Evolutionary conservation across 2,113 vertebrate genomes (phyloP).

Genomic region (Microcebus jonahi): DNA sequence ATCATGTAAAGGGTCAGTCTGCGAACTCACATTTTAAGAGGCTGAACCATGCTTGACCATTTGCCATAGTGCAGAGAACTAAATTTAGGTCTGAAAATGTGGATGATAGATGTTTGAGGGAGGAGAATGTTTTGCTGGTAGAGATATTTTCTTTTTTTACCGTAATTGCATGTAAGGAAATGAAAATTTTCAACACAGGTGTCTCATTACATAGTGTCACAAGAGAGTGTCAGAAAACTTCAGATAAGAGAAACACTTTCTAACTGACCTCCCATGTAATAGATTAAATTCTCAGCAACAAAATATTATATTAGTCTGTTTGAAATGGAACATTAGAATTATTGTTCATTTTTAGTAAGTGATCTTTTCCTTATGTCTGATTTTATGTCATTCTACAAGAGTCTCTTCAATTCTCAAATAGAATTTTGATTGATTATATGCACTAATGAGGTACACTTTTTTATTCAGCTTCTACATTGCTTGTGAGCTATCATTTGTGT

Average conservation of each 20-base stretch:
- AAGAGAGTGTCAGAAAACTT: not conserved
- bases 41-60: not conserved
- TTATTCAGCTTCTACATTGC: not conserved
- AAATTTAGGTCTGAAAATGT: slow-evolving; percentile 42
- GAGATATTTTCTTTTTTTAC: slow-evolving; percentile 75
- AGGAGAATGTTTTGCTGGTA: slow-evolving; percentile 60
- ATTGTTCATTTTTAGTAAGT: not conserved
- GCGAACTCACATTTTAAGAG: not conserved
- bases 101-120: slow-evolving; percentile 22
- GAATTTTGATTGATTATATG: not conserved
- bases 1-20: not conserved
- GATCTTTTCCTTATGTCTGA: not conserved
- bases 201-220: not conserved
- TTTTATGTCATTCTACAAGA: not conserved
- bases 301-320: not conserved
- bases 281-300: not conserved
- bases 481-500: not conserved
- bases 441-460: not conserved
- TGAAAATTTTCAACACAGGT: not conserved
- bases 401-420: not conserved
- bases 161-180: slow-evolving; percentile 53
- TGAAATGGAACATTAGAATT: slow-evolving; percentile 41
- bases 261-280: not conserved
- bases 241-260: slow-evolving; percentile 1
- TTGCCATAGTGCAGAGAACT: slow-evolving; percentile 31